Evolutionary conservation across 2,888 invertebrate species (phyloP), one percentile per base, ranked within the genome.

Genomic region (Cheilosia pagana): DNA sequence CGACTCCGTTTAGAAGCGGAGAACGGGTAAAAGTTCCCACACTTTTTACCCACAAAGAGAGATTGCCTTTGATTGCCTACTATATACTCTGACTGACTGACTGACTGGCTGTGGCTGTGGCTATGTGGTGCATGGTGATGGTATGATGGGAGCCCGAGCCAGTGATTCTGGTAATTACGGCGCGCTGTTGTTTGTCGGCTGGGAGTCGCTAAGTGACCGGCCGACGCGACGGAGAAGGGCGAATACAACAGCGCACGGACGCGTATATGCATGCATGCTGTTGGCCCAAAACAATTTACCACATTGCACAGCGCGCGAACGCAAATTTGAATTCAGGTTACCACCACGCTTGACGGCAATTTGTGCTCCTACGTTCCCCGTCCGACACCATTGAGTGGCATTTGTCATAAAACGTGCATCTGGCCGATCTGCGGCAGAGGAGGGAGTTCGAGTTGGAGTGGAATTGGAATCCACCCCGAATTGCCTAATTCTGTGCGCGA

Each of bases 371-470:
- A 62, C 60, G 50, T 50, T 35, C 72, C 31, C 19, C 25, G 39
- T 41, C 59, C 62, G 72, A 77, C 67, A 77, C 77, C 72, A 78
- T 53, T 67, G 83, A 79, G 72, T 85, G 81, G 81, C 85, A 85
- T 85, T 85, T 85, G 85, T 85, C 85, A 81, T 85, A 85, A 85
- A 83, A 85, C 75, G 75, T 81, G 75, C 85, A 85, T 75, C 85
- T 85, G 85, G 81, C 75, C 21, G 16, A 57, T 57, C 8, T 35
- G 16, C 5, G 28, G 57, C 23, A 45, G 52, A n/a, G 23, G 53
- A 52, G 14, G 31, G 39, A 50, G 23, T 53, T 23, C 25, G 41
- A 74, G 62, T 78, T 48, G 50, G 21, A 50, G 50, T 50, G 50
- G 50, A 50, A 50, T 50, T 21, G 60, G 81, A 85, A 60, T 81